Conservation (phyloP, 1,140 invertebrate genomes). For the Acyrthosiphon pisum region DNA sequence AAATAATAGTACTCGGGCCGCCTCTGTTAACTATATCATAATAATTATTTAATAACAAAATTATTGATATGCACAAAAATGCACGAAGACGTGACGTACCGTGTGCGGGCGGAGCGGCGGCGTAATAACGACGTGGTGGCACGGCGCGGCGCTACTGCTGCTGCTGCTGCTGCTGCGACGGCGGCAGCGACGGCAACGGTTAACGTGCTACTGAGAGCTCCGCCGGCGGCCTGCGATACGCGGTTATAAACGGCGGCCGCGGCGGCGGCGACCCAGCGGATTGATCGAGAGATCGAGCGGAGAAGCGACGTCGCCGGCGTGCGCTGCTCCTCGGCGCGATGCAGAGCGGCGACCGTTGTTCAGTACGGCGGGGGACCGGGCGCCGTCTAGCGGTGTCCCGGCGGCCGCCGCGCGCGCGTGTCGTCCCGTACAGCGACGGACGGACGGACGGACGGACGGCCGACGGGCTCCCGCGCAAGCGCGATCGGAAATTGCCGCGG, state of each 20-base stretch:
- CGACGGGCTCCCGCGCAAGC: not conserved
- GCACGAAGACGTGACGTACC: not conserved
- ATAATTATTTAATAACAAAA: not conserved
- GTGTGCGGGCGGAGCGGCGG: conserved; percentile 1
- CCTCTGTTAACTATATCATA: not conserved
- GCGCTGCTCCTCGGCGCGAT: not conserved
- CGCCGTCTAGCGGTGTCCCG: conserved; percentile 55
- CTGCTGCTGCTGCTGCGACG: not conserved
- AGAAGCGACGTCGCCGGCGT: not conserved
- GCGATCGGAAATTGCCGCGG: not conserved
- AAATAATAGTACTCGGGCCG: not conserved
- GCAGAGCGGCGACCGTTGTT: not conserved
- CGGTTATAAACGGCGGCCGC: not conserved
- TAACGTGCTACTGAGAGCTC: conserved; percentile 49
- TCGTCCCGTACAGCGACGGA: not conserved
- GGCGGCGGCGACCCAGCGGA: conserved; percentile 43
- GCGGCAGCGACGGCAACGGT: conserved; percentile 10
- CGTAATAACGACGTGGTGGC: not conserved
- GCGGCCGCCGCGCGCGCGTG: conserved; percentile 4
- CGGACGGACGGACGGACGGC: not conserved
- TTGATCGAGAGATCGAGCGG: conserved; percentile 55
- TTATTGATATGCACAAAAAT: not conserved
- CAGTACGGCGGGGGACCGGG: conserved; percentile 22
- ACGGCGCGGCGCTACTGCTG: not conserved
- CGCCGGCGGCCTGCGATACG: not conserved